These are phyloP conservation scores for Apodemia zela DNA, from an alignment of 2,888 invertebrate genomes.

Conservation along the genomic window DNA sequence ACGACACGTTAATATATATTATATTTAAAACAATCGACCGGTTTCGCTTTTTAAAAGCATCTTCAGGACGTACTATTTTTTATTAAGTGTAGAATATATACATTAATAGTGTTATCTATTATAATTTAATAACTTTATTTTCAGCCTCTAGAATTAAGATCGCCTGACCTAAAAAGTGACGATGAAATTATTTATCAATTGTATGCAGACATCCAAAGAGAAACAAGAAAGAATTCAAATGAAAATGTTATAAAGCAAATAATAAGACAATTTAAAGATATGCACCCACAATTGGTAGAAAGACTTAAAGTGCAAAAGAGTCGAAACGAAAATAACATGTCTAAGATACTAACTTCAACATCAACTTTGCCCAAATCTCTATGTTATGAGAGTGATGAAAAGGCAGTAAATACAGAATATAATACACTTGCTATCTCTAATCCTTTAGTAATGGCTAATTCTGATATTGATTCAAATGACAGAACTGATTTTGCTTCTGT, in stretches of 20 bases:
- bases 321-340: conserved; percentile 19
- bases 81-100: no score
- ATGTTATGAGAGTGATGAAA: not conserved
- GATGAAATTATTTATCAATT: conserved; percentile 51
- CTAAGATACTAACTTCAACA: not conserved
- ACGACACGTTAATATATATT: no score
- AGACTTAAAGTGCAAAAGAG: conserved; percentile 40
- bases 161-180: conserved; percentile 30
- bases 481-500: conserved; percentile 26
- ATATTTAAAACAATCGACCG: no score
- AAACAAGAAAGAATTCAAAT: conserved; percentile 41
- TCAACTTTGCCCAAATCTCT: not conserved
- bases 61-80: no score
- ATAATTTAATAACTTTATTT: conserved; percentile 21
- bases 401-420: not conserved
- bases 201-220: conserved; percentile 52
- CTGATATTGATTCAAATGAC: conserved; percentile 21
- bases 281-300: conserved; percentile 48
- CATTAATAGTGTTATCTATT: not conserved
- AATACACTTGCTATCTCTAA: not conserved
- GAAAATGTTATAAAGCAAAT: conserved; percentile 40
- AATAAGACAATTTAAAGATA: conserved; percentile 51
- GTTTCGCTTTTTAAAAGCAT: no score
- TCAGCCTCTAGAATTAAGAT: conserved; percentile 48
- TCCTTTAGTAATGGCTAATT: conserved; percentile 17